Evolutionary conservation across 2,888 invertebrate genomes (phyloP).

Genomic region (Acholoe squamosa): DNA sequence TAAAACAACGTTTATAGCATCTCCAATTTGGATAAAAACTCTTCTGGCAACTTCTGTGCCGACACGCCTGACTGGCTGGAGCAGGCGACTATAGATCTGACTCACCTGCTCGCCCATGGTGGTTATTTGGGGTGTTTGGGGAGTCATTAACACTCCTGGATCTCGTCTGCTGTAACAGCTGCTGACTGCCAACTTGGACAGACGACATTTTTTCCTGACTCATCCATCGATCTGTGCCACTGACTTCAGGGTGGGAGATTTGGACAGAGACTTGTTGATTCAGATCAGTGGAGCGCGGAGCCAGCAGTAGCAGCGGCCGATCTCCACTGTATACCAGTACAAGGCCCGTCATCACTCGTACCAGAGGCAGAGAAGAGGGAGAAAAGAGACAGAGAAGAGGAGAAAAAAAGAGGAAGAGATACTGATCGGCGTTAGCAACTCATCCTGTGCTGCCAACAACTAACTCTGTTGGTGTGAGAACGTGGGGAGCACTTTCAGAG

Average conservation of each 20-base stretch:
- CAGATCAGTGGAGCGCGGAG: neutral
- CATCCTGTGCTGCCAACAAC: neutral
- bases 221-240: slow-evolving; percentile 11
- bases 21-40: neutral
- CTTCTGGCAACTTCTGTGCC: neutral
- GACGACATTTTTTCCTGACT: slow-evolving; percentile 23
- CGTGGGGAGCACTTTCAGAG: neutral
- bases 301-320: too few species aligned
- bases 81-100: neutral
- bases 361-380: neutral
- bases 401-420: too few species aligned
- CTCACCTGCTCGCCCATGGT: neutral
- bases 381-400: too few species aligned
- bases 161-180: too few species aligned
- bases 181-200: neutral
- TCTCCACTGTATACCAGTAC: too few species aligned
- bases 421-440: too few species aligned
- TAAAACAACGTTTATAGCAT: neutral
- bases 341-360: neutral
- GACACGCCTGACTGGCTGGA: neutral
- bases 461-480: neutral
- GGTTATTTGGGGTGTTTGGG: neutral
- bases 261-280: slow-evolving; percentile 2
- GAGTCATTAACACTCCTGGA: too few species aligned
- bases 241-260: neutral